These are phyloP conservation scores for Trematomus bernacchii DNA, from an alignment of 2,797 vertebrate genomes.

Conservation along the genomic window DNA sequence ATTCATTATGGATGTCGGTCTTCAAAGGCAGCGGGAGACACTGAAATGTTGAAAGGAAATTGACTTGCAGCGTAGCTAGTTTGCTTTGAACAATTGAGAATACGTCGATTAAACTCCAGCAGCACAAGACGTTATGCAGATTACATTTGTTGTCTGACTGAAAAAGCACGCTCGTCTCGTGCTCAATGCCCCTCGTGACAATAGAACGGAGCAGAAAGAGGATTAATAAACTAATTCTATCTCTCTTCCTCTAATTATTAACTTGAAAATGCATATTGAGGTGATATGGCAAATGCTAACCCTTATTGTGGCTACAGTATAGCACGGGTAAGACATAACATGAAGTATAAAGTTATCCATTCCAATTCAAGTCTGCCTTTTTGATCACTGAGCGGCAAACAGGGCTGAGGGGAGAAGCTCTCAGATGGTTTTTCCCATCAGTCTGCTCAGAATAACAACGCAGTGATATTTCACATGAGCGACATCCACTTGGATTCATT, in stretches of 20 bases:
- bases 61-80: conserved; percentile 69
- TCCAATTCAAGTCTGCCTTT: conserved; percentile 10
- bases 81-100: conserved; percentile 76
- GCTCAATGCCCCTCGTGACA: conserved; percentile 58
- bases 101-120: conserved; percentile 68
- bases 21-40: conserved; percentile 79
- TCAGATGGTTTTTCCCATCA: conserved; percentile 25
- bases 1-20: conserved; percentile 81
- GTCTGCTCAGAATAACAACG: conserved; percentile 36
- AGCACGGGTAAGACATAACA: conserved; percentile 9
- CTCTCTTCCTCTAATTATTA: conserved; percentile 58
- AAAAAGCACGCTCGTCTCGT: conserved; percentile 61
- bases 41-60: conserved; percentile 80
- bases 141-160: conserved; percentile 64
- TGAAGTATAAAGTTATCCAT: conserved; percentile 3
- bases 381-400: conserved; percentile 11
- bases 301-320: conserved; percentile 3
- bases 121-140: conserved; percentile 71
- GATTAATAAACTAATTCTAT: conserved; percentile 64
- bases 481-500: conserved; percentile 48
- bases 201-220: conserved; percentile 51
- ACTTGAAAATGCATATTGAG: conserved; percentile 63
- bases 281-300: conserved; percentile 40
- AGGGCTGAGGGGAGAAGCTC: not conserved
- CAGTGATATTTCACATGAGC: conserved; percentile 45